Evolutionary conservation across 2,888 invertebrate species (phyloP).

Genomic region (Eupeodes latifasciatus): DNA sequence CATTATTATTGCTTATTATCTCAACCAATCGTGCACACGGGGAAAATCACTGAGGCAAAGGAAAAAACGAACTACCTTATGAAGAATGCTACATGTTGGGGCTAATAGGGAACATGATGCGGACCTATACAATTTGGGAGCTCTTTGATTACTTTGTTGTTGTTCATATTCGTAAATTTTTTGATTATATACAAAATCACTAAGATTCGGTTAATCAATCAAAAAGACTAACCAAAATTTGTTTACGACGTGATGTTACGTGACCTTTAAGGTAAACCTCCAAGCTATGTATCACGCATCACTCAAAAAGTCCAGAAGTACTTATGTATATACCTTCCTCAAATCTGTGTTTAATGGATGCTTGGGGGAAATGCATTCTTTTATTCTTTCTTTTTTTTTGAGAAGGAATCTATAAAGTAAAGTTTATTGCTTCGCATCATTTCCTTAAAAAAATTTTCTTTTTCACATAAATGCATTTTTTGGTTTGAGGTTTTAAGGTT

Average conservation of each 20-base stretch:
- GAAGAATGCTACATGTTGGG: background rate
- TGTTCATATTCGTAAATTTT: background rate
- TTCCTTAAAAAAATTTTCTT: constrained; percentile 1
- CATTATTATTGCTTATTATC: constrained; percentile 32
- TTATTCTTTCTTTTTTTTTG: background rate
- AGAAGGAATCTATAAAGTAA: background rate
- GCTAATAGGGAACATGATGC: background rate
- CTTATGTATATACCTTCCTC: background rate
- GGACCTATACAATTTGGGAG: constrained; percentile 12
- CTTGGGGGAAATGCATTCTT: background rate
- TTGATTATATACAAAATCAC: constrained; percentile 19
- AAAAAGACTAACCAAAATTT: constrained; percentile 5
- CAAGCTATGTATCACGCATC: too few relatives aligned
- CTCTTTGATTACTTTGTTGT: constrained; percentile 26
- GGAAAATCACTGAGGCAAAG: background rate
- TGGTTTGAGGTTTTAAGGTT: background rate
- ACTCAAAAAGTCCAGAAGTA: background rate
- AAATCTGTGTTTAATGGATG: background rate
- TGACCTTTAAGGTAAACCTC: constrained; percentile 3
- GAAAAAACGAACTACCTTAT: too few relatives aligned
- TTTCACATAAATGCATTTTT: constrained; percentile 1
- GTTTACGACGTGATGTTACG: constrained; percentile 8
- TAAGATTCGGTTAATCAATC: background rate
- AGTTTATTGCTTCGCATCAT: constrained; percentile 20
- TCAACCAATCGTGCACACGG: background rate